Base-by-base conservation (phyloP, 2,113 vertebrate species). In the Zingel zingel region DNA sequence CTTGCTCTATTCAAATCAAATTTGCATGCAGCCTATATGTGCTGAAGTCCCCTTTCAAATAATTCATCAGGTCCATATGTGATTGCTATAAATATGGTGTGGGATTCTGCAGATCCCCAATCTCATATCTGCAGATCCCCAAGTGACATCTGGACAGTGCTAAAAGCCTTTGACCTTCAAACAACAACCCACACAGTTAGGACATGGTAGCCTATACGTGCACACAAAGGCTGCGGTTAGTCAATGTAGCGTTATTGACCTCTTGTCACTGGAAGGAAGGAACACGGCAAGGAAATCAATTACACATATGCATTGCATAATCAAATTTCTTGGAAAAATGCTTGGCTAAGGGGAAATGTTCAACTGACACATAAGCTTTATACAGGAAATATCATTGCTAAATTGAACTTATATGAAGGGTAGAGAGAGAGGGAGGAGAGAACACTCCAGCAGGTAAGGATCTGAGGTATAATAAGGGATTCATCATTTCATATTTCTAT, bases 231-330 rank as follows among this genome's bases (percentile, higher is more conserved):
- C 74, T 67, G 23, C 47, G 3, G 68, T 86, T 59, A 84, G 87
- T 93, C 88, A 88, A 87, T 93, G 87, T 70, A 19, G 59, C 62
- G 10, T 9, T 90, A 94, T 94, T 93, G 93, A 95, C 92, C 85
- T 81, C 75, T 85, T 86, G 85, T 89, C 93, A 91, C 85, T 86
- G 81, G 73, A 86, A 90, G 91, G 84, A 90, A 93, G 74, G 77
- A 91, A 92, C 92, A 92, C 89, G 88, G 85, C 88, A 85, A 67
- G 54, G 77, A 80, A 93, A 94, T 94, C 89, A 92, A 93, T 94
- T 88, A 93, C 88, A 92, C 74, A 65, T 91, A 90, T 89, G 88
- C 89, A 79, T 48, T 53, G 63, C 64, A 88, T 92, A 93, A 91
- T 93, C 85, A 90, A 73, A 90, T 94, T 91, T 92, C 88, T 79